Percentiles rank a stretch among this genome's conserved stretches.
phyloP scores from a whole-genome alignment of 1,140 invertebrate genomes.

The Nasonia giraulti region DNA sequence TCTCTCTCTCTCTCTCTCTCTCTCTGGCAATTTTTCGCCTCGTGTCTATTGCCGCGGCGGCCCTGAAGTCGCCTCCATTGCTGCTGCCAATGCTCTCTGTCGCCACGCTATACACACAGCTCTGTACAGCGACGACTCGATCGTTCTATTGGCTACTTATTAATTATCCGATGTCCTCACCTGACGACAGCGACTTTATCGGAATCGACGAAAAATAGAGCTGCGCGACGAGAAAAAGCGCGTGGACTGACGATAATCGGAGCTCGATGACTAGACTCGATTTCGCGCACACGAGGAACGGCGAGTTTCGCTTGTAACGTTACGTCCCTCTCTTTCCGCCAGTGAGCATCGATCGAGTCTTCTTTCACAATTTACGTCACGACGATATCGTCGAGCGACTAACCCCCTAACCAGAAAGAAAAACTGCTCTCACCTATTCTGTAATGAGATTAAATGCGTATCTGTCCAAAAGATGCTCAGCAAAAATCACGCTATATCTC shows the following conservation, averaged over 20 bases:
- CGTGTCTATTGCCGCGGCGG: background rate
- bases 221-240: background rate
- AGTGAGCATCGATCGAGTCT: background rate
- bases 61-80: constrained; percentile 33
- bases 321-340: background rate
- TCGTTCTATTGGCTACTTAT: background rate
- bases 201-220: background rate
- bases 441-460: background rate
- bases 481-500: background rate
- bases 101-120: too few relatives aligned
- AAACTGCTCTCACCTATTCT: background rate
- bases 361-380: background rate
- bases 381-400: background rate
- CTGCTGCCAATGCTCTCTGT: background rate
- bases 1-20: background rate
- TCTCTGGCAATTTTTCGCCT: background rate
- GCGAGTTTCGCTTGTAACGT: background rate
- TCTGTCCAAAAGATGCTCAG: background rate
- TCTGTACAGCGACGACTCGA: background rate
- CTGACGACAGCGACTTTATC: background rate
- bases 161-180: background rate
- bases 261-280: background rate
- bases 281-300: background rate
- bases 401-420: background rate
- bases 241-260: background rate